phyloP scores from a whole-genome alignment of 2,888 invertebrate genomes.

The Epinotia ramella region DNA sequence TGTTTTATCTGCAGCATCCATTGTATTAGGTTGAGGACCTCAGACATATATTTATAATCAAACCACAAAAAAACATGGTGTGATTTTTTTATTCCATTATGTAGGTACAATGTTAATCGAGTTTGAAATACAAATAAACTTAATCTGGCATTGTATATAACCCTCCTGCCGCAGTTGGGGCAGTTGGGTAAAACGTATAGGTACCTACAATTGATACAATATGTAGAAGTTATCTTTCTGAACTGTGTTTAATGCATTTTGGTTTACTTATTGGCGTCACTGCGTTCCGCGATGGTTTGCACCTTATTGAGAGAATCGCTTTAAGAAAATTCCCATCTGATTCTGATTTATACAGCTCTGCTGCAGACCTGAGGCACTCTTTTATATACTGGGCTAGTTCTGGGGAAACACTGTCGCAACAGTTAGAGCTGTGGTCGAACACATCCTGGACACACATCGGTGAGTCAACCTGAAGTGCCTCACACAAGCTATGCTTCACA shows the following conservation, averaged over 20 bases:
- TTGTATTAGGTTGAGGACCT: too few relatives aligned
- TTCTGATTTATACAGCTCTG: conserved; percentile 11
- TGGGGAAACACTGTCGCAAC: conserved; percentile 55
- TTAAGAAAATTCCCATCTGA: conserved; percentile 3
- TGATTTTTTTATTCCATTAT: too few relatives aligned
- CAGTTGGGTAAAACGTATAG: too few relatives aligned
- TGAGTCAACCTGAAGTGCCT: conserved; percentile 55
- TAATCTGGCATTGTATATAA: too few relatives aligned
- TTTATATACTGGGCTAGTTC: conserved; percentile 10
- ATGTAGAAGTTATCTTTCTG: background rate
- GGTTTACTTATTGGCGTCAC: background rate
- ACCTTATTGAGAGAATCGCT: background rate
- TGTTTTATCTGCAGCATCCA: too few relatives aligned
- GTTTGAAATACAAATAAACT: too few relatives aligned
- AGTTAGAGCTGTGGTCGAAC: conserved; percentile 79
- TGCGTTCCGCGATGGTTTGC: background rate
- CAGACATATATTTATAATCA: too few relatives aligned
- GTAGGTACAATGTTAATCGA: too few relatives aligned
- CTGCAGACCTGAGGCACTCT: background rate
- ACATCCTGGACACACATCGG: conserved; percentile 84
- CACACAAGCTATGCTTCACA: conserved; percentile 47
- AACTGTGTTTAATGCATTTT: background rate
- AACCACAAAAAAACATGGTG: too few relatives aligned
- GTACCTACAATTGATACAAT: too few relatives aligned
- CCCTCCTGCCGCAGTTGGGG: too few relatives aligned